These are phyloP conservation scores for Azemiops feae DNA, from an alignment of 2,113 vertebrate genomes.

Conservation along the genomic window DNA sequence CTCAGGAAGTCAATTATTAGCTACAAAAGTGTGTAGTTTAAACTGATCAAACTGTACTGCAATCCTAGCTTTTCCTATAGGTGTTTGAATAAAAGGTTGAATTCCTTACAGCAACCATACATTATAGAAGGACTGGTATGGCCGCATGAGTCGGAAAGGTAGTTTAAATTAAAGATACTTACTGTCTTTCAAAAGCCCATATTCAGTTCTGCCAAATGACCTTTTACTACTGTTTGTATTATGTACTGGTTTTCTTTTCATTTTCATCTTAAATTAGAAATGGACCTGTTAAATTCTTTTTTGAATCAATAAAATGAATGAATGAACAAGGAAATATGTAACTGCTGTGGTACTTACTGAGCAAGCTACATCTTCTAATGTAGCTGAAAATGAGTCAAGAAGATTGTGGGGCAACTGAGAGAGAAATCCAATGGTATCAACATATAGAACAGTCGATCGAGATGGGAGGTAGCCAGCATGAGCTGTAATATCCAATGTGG, in stretches of 20 bases:
- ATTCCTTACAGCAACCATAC: neutral
- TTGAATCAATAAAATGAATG: neutral
- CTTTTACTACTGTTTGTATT: neutral
- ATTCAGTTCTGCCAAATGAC: neutral
- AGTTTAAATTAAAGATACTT: slow-evolving; percentile 8
- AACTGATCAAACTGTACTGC: neutral
- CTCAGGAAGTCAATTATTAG: neutral
- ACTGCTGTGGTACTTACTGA: slow-evolving; percentile 72
- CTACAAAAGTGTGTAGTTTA: neutral
- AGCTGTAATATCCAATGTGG: slow-evolving; percentile 89
- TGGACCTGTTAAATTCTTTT: neutral
- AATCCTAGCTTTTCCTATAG: neutral
- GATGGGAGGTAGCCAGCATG: slow-evolving; percentile 84
- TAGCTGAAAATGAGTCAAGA: slow-evolving; percentile 89
- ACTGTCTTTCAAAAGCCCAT: neutral
- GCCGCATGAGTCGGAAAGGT: neutral
- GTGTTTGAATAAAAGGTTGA: neutral
- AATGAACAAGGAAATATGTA: neutral
- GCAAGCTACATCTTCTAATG: slow-evolving; percentile 85
- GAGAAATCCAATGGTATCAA: slow-evolving; percentile 95
- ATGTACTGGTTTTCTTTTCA: neutral
- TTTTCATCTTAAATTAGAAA: neutral
- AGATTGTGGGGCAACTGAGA: slow-evolving; percentile 91
- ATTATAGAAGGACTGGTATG: neutral
- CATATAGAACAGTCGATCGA: slow-evolving; percentile 78